A percentile compares a stretch with the other conserved stretches of the same genome.
Conservation (phyloP, 2,888 invertebrate genomes). For the Lithophane ornitopus region DNA sequence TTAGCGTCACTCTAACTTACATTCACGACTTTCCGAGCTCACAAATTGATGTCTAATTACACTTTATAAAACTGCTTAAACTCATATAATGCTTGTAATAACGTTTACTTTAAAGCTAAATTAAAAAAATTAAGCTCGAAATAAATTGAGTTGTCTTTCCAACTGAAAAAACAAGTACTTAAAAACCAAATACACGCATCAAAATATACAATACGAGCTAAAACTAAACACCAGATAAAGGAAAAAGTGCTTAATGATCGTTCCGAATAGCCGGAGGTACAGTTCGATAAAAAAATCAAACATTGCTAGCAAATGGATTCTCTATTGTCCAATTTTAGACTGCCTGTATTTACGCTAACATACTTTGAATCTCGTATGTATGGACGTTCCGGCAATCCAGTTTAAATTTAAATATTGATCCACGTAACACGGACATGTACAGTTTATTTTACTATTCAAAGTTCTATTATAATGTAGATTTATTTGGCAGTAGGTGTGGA, state of each 20-base stretch:
- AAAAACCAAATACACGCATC: conserved; percentile 27
- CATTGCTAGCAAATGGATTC: conserved; percentile 49
- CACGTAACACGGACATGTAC: conserved; percentile 67
- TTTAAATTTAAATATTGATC: conserved; percentile 74
- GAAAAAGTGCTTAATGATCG: conserved; percentile 54
- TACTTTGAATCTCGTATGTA: conserved; percentile 59
- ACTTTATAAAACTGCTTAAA: conserved; percentile 60
- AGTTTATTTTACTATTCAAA: conserved; percentile 66
- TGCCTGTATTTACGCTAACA: conserved; percentile 56
- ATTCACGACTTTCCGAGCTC: conserved; percentile 73
- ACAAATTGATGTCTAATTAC: conserved; percentile 77
- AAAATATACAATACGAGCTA: conserved; percentile 45
- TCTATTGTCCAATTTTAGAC: conserved; percentile 59
- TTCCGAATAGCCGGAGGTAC: conserved; percentile 44
- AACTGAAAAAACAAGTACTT: conserved; percentile 31
- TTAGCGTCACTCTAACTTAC: conserved; percentile 68
- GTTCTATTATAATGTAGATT: conserved; percentile 49
- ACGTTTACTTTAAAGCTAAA: conserved; percentile 15
- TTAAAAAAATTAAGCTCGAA: conserved; percentile 20
- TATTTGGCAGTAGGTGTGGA: conserved; percentile 44
- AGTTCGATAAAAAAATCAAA: conserved; percentile 55
- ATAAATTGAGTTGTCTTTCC: conserved; percentile 23
- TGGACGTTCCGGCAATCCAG: conserved; percentile 67
- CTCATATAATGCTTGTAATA: conserved; percentile 47
- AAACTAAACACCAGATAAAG: conserved; percentile 49